These are phyloP conservation scores for Drosophila hamatofila DNA, from an alignment of 2,888 invertebrate species.

Conservation along the genomic window DNA sequence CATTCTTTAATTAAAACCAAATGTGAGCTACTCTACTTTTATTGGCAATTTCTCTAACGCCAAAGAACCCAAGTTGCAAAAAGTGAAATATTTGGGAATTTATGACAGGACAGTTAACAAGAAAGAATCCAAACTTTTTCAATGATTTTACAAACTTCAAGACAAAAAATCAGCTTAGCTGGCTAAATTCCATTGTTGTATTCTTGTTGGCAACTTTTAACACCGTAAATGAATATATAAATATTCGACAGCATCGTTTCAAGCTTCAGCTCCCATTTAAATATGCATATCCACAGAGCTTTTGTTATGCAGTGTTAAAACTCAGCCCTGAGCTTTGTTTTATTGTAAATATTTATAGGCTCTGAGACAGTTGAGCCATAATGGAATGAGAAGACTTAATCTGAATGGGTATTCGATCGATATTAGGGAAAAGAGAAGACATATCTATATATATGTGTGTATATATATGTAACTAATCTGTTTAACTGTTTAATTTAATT, in stretches of 20 bases:
- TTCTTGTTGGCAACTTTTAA: neutral
- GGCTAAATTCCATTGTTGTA: neutral
- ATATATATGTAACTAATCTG: neutral
- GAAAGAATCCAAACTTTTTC: neutral
- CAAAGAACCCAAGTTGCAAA: neutral
- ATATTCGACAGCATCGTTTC: neutral
- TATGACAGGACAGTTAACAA: neutral
- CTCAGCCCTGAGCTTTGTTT: neutral
- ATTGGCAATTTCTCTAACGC: neutral
- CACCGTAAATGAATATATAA: slow-evolving; percentile 2
- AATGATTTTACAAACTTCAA: neutral
- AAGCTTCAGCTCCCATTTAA: neutral
- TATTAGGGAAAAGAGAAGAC: neutral
- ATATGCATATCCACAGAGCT: neutral
- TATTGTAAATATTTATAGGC: slow-evolving; percentile 10
- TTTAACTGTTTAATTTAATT: slow-evolving; percentile 58
- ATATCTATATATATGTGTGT: neutral
- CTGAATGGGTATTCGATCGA: slow-evolving; percentile 1
- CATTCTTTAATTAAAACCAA: neutral
- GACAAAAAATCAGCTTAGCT: neutral
- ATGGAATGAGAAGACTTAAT: neutral
- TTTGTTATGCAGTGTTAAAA: slow-evolving; percentile 1
- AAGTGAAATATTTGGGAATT: neutral
- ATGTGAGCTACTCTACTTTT: neutral
- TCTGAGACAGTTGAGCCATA: neutral